These are phyloP conservation scores for Acanthurus lineatus DNA, from an alignment of 2,797 vertebrate genomes.

Conservation along the genomic window DNA sequence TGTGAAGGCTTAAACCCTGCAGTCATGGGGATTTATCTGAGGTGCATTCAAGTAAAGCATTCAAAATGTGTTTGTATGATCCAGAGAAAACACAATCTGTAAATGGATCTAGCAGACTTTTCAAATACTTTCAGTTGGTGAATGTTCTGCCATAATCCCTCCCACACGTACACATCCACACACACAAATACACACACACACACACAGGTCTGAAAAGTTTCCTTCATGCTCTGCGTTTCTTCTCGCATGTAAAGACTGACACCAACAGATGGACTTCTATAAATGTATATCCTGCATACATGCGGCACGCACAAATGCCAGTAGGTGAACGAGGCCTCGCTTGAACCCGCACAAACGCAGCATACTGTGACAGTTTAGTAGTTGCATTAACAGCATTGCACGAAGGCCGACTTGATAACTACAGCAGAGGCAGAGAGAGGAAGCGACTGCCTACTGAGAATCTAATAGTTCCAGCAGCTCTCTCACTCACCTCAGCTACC, in stretches of 20 bases:
- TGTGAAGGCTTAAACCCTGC: constrained; percentile 44
- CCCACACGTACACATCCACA: constrained; percentile 26
- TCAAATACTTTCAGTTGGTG: constrained; percentile 19
- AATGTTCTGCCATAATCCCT: constrained; percentile 40
- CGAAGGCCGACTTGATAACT: constrained; percentile 56
- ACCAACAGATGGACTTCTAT: constrained; percentile 27
- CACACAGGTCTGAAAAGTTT: constrained; percentile 34
- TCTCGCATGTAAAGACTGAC: constrained; percentile 5
- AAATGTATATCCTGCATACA: constrained; percentile 7
- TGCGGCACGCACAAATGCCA: constrained; percentile 25
- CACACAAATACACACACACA: constrained; percentile 7
- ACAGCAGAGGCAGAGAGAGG: constrained; percentile 42
- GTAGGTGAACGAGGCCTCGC: constrained; percentile 35
- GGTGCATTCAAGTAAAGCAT: constrained; percentile 26
- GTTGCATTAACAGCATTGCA: constrained; percentile 47
- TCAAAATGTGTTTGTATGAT: constrained; percentile 43
- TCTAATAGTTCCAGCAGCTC: constrained; percentile 72
- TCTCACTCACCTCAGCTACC: constrained; percentile 73
- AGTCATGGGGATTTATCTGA: constrained; percentile 24
- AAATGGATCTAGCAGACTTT: constrained; percentile 36
- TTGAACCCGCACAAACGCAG: constrained; percentile 15
- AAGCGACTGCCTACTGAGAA: constrained; percentile 56
- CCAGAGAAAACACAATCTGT: constrained; percentile 26
- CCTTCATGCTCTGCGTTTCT: neutral
- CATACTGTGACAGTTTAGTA: constrained; percentile 50